A percentile compares a stretch with the other conserved stretches of the same genome.
These are phyloP conservation scores for Perca flavescens DNA, from an alignment of 2,113 vertebrate genomes.

Conservation along the genomic window DNA sequence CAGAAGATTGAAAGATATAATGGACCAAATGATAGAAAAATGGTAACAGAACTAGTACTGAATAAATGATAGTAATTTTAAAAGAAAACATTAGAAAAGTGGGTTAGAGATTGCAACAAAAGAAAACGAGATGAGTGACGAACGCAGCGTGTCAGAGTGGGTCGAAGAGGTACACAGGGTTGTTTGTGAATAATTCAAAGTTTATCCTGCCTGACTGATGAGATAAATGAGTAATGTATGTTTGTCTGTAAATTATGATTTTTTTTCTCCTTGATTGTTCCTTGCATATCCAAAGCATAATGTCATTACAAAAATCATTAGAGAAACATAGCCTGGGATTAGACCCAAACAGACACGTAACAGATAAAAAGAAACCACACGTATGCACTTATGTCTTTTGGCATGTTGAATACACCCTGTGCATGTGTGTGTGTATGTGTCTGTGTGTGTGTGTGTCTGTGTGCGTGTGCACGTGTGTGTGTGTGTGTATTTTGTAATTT, in stretches of 20 bases:
- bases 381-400: constrained; percentile 11
- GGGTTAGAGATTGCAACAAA: constrained; percentile 8
- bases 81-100: constrained; percentile 19
- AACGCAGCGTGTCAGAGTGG: not conserved
- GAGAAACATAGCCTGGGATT: constrained; percentile 29
- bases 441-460: not conserved
- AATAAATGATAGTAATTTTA: not conserved
- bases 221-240: constrained; percentile 41
- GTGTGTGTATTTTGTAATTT: constrained; percentile 15
- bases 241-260: constrained; percentile 33
- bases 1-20: not conserved
- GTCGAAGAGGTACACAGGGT: not conserved
- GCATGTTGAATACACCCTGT: not conserved
- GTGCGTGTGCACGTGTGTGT: not conserved
- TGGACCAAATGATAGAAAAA: constrained; percentile 12
- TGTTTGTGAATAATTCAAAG: constrained; percentile 46
- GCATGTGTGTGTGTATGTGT: constrained; percentile 15
- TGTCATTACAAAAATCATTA: constrained; percentile 25
- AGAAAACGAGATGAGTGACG: constrained; percentile 19
- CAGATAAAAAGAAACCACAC: constrained; percentile 28
- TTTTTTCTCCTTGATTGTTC: not conserved
- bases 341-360: not conserved
- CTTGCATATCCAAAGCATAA: not conserved
- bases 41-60: not conserved
- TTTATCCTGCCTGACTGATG: constrained; percentile 49